phyloP scores from a whole-genome alignment of 2,797 vertebrate genomes.

The Paratrypauchen microcephalus region DNA sequence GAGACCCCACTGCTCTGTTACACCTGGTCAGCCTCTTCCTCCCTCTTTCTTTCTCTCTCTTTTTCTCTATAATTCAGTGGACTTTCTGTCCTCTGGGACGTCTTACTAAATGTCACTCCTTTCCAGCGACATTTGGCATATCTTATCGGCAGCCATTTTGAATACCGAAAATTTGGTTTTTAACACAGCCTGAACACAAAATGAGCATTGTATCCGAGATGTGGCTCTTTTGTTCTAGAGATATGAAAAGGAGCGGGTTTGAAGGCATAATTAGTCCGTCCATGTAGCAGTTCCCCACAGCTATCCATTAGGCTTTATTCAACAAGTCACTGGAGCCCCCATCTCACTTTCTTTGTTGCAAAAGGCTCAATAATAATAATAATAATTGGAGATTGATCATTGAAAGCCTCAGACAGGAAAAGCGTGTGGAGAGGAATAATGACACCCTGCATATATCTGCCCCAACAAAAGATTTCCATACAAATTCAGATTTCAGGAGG shows the following conservation, averaged over 20 bases:
- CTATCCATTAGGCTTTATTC: conserved; percentile 79
- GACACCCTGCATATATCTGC: conserved; percentile 36
- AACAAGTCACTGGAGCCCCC: conserved; percentile 66
- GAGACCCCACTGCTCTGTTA: conserved; percentile 52
- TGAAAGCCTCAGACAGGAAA: conserved; percentile 59
- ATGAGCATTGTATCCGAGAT: conserved; percentile 84
- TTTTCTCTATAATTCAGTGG: conserved; percentile 77
- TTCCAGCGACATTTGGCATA: conserved; percentile 33
- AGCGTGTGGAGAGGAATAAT: conserved; percentile 66
- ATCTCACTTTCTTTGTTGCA: conserved; percentile 67
- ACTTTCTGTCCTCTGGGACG: conserved; percentile 70
- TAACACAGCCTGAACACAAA: conserved; percentile 81
- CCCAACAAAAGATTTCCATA: conserved; percentile 51
- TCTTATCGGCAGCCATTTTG: conserved; percentile 78
- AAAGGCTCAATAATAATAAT: conserved; percentile 73
- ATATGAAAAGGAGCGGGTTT: conserved; percentile 79
- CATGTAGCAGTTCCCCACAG: conserved; percentile 82
- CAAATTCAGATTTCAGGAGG: conserved; percentile 45
- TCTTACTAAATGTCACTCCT: conserved; percentile 73
- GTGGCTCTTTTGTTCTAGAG: conserved; percentile 81
- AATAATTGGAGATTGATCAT: conserved; percentile 73
- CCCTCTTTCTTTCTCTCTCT: conserved; percentile 51
- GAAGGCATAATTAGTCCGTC: conserved; percentile 91
- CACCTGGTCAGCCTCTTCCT: conserved; percentile 55
- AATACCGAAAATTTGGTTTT: conserved; percentile 83